These are phyloP conservation scores for Xanthia icteritia DNA, from an alignment of 2,888 invertebrate species.

Conservation along the genomic window DNA sequence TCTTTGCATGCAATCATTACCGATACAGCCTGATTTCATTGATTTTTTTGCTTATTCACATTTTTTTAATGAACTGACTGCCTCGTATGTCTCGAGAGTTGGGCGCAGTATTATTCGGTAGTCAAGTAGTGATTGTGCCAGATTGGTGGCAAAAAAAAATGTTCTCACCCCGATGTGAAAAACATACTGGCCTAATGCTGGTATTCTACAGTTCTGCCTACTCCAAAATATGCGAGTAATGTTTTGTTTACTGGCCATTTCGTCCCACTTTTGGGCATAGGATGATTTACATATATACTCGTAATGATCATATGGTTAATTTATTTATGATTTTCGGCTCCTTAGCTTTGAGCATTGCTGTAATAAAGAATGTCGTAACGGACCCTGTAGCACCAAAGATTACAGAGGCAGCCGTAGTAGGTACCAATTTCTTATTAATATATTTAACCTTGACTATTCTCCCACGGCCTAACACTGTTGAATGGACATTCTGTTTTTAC, in stretches of 20 bases:
- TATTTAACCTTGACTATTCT: conserved; percentile 63
- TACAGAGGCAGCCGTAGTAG: background rate
- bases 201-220: background rate
- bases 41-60: no score
- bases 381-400: conserved; percentile 7
- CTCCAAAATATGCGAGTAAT: background rate
- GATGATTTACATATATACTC: no score
- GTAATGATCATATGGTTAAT: background rate
- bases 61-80: no score
- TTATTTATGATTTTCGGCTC: background rate
- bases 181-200: background rate
- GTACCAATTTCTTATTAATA: conserved; percentile 57
- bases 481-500: conserved; percentile 59
- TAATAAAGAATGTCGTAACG: conserved; percentile 36
- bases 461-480: conserved; percentile 60
- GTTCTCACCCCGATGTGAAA: background rate
- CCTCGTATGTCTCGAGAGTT: no score
- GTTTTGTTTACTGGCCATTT: background rate
- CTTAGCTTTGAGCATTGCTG: background rate
- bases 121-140: background rate
- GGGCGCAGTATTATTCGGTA: no score
- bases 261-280: background rate
- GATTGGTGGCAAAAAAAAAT: background rate
- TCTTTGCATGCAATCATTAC: no score
- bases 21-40: no score